Evolutionary conservation across 2,888 invertebrate species (phyloP).

Genomic region (Synergus japonicus): DNA sequence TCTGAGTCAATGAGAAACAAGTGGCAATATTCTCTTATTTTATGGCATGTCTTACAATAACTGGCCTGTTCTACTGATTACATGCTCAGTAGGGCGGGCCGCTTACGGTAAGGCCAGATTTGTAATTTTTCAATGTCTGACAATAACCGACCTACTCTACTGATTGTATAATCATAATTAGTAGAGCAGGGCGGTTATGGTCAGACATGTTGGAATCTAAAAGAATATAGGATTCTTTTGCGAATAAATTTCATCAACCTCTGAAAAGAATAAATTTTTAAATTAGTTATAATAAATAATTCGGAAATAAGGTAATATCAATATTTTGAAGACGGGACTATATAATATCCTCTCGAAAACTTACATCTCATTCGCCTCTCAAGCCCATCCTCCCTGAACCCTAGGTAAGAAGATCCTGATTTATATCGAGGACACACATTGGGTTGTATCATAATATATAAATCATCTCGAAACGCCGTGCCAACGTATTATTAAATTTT

Average conservation of each 20-base stretch:
- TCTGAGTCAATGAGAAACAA: too few relatives aligned
- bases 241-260: too few relatives aligned
- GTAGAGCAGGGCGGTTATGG: too few relatives aligned
- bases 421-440: constrained; percentile 58
- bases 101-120: too few relatives aligned
- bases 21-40: too few relatives aligned
- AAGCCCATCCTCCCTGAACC: constrained; percentile 22
- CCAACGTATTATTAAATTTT: constrained; percentile 54
- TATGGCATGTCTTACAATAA: too few relatives aligned
- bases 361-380: constrained; percentile 40
- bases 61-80: too few relatives aligned
- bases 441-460: constrained; percentile 59
- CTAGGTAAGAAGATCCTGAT: constrained; percentile 63
- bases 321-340: constrained; percentile 5
- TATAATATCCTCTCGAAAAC: constrained; percentile 16
- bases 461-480: constrained; percentile 53
- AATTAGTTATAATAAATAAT: neutral
- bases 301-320: neutral
- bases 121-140: too few relatives aligned
- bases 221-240: too few relatives aligned
- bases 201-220: neutral
- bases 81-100: too few relatives aligned
- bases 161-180: too few relatives aligned
- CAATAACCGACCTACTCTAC: too few relatives aligned
- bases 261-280: neutral